A percentile compares a stretch with the other conserved stretches of the same genome.
These are phyloP conservation scores for Troides aeacus DNA, from an alignment of 2,888 invertebrate genomes.

Conservation along the genomic window DNA sequence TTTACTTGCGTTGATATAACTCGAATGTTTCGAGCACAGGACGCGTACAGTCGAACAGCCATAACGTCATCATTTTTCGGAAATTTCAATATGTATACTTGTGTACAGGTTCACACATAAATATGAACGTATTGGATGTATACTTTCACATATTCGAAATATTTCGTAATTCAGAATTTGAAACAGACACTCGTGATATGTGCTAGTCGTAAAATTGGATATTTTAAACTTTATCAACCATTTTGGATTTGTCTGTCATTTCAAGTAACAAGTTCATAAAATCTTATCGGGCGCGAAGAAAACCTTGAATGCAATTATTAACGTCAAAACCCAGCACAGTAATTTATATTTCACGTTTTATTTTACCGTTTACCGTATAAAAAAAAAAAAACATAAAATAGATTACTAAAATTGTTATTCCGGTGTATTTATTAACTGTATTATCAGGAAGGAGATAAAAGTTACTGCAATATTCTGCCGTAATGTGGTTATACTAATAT, in stretches of 20 bases:
- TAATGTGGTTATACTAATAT: slow-evolving; percentile 30
- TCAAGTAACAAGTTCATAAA: slow-evolving; percentile 19
- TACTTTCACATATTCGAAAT: background rate
- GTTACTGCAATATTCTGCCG: background rate
- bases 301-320: slow-evolving; percentile 26
- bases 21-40: slow-evolving; percentile 64
- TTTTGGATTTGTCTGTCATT: slow-evolving; percentile 3
- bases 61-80: slow-evolving; percentile 56
- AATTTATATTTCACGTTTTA: slow-evolving; percentile 17
- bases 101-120: too few relatives aligned
- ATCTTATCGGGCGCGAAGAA: slow-evolving; percentile 19
- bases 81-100: background rate
- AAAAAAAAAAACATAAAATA: background rate
- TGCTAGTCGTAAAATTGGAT: background rate
- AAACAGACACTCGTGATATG: background rate
- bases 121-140: too few relatives aligned
- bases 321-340: slow-evolving; percentile 15
- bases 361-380: background rate
- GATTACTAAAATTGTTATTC: background rate
- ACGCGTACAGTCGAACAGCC: slow-evolving; percentile 51
- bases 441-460: background rate
- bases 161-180: background rate
- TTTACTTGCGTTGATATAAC: slow-evolving; percentile 69
- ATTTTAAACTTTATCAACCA: background rate
- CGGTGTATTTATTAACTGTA: background rate